A percentile compares a stretch with the other conserved stretches of the same genome.
phyloP scores from a whole-genome alignment of 1,140 invertebrate genomes.

The Caerostris darwini region DNA sequence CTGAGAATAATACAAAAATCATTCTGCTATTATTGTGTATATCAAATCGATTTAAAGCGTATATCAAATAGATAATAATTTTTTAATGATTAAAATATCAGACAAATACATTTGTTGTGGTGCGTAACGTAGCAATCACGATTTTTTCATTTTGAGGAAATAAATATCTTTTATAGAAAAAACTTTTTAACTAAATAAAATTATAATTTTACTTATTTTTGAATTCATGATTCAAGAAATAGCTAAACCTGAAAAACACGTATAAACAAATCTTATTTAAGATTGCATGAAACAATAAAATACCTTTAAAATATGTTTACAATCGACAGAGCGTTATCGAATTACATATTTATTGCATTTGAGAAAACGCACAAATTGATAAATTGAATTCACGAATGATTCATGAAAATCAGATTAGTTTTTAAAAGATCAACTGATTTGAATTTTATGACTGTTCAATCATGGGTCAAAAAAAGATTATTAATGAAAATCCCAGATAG shows the following conservation, averaged over 20 bases:
- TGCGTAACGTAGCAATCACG: no score
- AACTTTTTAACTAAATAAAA: no score
- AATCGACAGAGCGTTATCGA: not conserved
- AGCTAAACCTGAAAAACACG: not conserved
- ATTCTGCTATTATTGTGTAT: no score
- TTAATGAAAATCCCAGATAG: not conserved
- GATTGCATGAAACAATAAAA: not conserved
- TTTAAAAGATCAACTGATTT: not conserved
- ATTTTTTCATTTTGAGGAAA: no score
- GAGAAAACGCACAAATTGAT: not conserved
- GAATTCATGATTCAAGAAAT: no score
- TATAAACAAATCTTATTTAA: not conserved
- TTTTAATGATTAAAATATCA: no score
- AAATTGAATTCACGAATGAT: not conserved
- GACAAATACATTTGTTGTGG: no score
- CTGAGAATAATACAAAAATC: no score
- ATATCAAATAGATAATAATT: no score
- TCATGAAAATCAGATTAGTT: constrained; percentile 8
- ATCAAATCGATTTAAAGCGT: no score
- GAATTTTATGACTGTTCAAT: not conserved
- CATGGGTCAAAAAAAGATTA: not conserved
- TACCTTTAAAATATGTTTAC: not conserved
- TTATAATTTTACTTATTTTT: no score
- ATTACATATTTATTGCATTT: not conserved
- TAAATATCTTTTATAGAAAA: no score